Percentiles rank a stretch among this genome's conserved stretches.
phyloP scores from a whole-genome alignment of 2,113 vertebrate genomes.

The Clinocottus analis region DNA sequence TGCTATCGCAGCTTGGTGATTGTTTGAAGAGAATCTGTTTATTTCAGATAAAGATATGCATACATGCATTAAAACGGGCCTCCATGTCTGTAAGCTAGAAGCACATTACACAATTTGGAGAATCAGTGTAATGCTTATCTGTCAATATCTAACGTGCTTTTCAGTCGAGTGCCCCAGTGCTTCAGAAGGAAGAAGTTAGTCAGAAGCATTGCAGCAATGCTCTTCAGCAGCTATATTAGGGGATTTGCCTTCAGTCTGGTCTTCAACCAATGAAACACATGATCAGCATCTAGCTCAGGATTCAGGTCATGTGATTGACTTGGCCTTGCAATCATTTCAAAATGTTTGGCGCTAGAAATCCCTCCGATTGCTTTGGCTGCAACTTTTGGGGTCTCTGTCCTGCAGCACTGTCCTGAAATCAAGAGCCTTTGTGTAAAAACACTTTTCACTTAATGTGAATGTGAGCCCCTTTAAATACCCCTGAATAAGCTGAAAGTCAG shows the following conservation, averaged over 20 bases:
- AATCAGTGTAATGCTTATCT: background rate
- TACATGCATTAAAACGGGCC: background rate
- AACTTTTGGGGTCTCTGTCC: background rate
- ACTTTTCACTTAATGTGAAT: background rate
- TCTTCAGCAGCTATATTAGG: background rate
- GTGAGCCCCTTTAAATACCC: background rate
- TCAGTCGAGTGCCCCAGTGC: background rate
- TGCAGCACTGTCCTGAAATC: background rate
- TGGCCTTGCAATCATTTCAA: background rate
- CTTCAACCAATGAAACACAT: background rate
- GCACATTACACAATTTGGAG: background rate
- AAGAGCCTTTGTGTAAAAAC: background rate
- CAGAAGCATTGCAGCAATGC: background rate
- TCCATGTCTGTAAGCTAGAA: background rate
- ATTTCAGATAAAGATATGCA: background rate
- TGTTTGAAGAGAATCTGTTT: background rate
- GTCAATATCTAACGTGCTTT: background rate
- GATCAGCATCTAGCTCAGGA: background rate
- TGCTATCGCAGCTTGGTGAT: background rate
- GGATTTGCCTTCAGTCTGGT: background rate
- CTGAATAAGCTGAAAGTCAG: background rate
- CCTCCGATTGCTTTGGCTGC: no score
- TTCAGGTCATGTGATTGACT: background rate
- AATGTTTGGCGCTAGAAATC: background rate
- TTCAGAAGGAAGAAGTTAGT: background rate